Evolutionary conservation across 2,113 vertebrate species (phyloP), one percentile per base, ranked within the genome.

Genomic region (Dascyllus trimaculatus): DNA sequence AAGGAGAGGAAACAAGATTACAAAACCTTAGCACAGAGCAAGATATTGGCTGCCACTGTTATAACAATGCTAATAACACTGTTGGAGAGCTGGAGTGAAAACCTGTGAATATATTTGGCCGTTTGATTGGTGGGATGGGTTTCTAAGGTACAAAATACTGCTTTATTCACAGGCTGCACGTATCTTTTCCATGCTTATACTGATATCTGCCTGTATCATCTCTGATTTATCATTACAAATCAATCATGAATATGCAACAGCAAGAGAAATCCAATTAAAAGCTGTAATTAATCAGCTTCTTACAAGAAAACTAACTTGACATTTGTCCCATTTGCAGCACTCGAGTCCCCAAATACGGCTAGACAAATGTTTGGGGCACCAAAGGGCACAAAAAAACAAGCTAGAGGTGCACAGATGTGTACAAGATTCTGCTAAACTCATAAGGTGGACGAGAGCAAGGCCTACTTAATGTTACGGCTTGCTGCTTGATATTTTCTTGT

Each of bases 1-100:
- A 81, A 73, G 14, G 66, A 72, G 68, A 85, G 79, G 80, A 87
- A 83, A 89, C 77, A 38, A 70, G 87, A 89, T 88, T 75, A 87
- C 62, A 81, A 72, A 89, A 72, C 46, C 61, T 65, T 81, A 49
- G 84, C 21, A 60, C 80, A 71, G 75, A 74, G 73, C 14, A 58
- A 60, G 62, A 67, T 72, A 83, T 69, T 75, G 77, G 84, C 78
- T 78, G 68, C 79, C 58, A 35, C 71, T 76, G 62, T 72, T 57
- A 65, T 43, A 64, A 59, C 63, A 70, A 32, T 13, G 38, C 57
- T 69, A 69, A 61, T 63, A 63, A 35, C 51, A 48, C 25, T 5
- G 71, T 54, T 29, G 9, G 48, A 64, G 22, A 46, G 35, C 54
- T 48, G 26, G n/a, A 25, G 11, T 25, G 11, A n/a, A 43, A 13